Percentiles rank a stretch among this genome's conserved stretches.
Evolutionary conservation across 2,888 invertebrate species (phyloP).

Genomic region (Apamea monoglypha): DNA sequence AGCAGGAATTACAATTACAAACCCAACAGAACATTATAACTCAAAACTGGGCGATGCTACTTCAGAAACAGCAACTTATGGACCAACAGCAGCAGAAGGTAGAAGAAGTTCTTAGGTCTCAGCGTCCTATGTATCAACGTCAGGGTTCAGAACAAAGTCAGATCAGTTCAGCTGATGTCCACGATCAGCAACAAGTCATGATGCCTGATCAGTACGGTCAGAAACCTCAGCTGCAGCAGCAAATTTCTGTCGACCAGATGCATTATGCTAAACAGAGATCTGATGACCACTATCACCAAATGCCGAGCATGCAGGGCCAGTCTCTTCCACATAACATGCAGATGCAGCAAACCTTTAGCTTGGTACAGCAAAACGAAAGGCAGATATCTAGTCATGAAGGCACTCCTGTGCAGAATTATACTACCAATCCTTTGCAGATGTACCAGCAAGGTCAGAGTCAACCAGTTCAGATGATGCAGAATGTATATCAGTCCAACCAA

Average conservation of each 20-base stretch:
- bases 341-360: slow-evolving; percentile 81
- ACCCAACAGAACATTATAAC: slow-evolving; percentile 90
- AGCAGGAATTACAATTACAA: slow-evolving; percentile 88
- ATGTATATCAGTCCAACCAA: slow-evolving; percentile 72
- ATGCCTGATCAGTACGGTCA: slow-evolving; percentile 78
- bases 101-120: slow-evolving; percentile 82
- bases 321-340: slow-evolving; percentile 84
- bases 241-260: slow-evolving; percentile 84
- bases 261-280: slow-evolving; percentile 81
- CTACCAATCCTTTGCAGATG: slow-evolving; percentile 87
- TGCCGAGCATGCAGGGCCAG: slow-evolving; percentile 85
- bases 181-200: slow-evolving; percentile 81
- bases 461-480: slow-evolving; percentile 73
- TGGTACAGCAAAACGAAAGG: slow-evolving; percentile 85
- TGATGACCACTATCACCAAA: slow-evolving; percentile 83
- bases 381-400: slow-evolving; percentile 90
- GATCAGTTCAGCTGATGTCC: slow-evolving; percentile 81
- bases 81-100: slow-evolving; percentile 89
- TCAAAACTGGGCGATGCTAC: slow-evolving; percentile 88
- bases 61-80: slow-evolving; percentile 88
- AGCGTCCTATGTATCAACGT: slow-evolving; percentile 84
- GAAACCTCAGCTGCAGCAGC: slow-evolving; percentile 80
- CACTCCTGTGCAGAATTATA: slow-evolving; percentile 87
- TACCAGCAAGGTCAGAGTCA: slow-evolving; percentile 81
- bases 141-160: slow-evolving; percentile 88